Base-by-base conservation (phyloP, 2,797 vertebrate genomes). In the Myotis daubentonii region DNA sequence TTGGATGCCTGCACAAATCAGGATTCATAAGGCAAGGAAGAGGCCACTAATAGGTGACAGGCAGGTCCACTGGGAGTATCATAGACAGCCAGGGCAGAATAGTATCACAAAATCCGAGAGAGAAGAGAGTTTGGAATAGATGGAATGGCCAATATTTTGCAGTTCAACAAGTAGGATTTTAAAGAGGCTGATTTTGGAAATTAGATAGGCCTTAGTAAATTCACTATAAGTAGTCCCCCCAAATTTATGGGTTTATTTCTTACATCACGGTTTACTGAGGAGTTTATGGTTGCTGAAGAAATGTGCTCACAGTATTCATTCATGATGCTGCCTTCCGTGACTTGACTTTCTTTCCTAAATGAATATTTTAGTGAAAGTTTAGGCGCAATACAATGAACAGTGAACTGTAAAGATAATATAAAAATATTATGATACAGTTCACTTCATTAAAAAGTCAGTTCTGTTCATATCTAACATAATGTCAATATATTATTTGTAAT, bases 401-500 rank as follows among this genome's bases (percentile, higher is more conserved):
- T 60, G 60, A 90, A 62, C 36, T 93, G 8, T 90, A 93, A 93
- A 87, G 23, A 76, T 65, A 88, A 55, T 25, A 25, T 49, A 70
- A 84, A 85, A 92, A 60, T 82, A 78, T 51, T 53, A 76, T 23
- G 19, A 49, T 76, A 85, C 8, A 88, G 10, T 44, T 92, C 84
- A 49, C 33, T 76, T 71, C 30, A 80, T 89, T 85, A 71, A 93
- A 66, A 93, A 90, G 10, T 82, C 57, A 85, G 13, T 74, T 62
- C 13, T 60, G 19, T 51, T 78, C 16, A 92, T 91, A 76, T 89
- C 66, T 75, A 86, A 4, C 41, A 75, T 55, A 49, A 66, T 82
- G 10, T 22, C 17, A 36, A 6, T 68, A 23, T 95, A 60, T 78
- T 88, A 82, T 76, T 93, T 92, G 38, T 72, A 94, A 93, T 85